A percentile compares a stretch with the other conserved stretches of the same genome.
These are phyloP conservation scores for Podotricha telesiphe DNA, from an alignment of 2,888 invertebrate genomes.

Conservation along the genomic window DNA sequence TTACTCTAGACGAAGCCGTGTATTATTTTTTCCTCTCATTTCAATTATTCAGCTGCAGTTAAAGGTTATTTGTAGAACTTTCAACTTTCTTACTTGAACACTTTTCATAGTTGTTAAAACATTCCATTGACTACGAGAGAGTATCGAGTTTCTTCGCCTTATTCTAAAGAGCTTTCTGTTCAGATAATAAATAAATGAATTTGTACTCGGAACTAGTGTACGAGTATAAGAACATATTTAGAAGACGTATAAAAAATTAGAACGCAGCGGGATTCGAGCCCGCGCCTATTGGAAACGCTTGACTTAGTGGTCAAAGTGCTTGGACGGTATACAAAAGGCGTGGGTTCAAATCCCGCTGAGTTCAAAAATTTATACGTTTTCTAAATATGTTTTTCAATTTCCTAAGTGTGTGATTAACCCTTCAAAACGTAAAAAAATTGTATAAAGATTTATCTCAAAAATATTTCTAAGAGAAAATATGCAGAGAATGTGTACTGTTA, in stretches of 20 bases:
- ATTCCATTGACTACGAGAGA: conserved; percentile 12
- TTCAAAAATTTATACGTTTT: too few species aligned
- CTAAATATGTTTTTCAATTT: too few species aligned
- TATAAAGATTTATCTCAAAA: not conserved
- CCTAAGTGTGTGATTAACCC: too few species aligned
- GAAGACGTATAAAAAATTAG: too few species aligned
- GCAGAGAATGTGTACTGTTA: not conserved
- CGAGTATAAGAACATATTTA: too few species aligned
- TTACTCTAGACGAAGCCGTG: not conserved
- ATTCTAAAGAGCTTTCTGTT: conserved; percentile 5
- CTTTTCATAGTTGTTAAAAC: conserved; percentile 14
- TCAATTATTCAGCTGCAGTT: conserved; percentile 14
- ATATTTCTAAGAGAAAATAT: not conserved
- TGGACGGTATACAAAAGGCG: too few species aligned
- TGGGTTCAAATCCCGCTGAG: too few species aligned
- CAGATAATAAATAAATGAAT: conserved; percentile 2
- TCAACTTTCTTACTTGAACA: conserved; percentile 11
- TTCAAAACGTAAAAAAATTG: too few species aligned
- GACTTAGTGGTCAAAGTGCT: too few species aligned
- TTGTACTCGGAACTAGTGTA: not conserved
- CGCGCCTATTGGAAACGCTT: too few species aligned
- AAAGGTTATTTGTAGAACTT: conserved; percentile 17
- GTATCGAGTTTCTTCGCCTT: conserved; percentile 5
- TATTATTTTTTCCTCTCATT: conserved; percentile 4
- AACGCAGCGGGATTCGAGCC: too few species aligned